Percentiles rank a stretch among this genome's conserved stretches.
phyloP scores from a whole-genome alignment of 2,888 invertebrate genomes.

The Gari tellinella region DNA sequence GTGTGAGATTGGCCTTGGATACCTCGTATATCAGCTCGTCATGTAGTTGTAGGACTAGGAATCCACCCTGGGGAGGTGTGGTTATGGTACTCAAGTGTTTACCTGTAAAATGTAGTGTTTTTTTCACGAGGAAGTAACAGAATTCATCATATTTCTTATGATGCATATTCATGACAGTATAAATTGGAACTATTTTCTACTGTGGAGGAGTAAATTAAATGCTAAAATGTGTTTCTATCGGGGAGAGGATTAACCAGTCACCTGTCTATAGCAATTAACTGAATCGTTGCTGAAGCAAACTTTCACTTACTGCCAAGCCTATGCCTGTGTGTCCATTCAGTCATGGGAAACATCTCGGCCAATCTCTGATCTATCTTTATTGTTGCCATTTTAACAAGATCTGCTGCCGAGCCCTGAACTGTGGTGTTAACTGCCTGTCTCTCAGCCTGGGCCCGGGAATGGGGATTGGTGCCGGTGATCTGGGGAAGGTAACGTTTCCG shows the following conservation, averaged over 20 bases:
- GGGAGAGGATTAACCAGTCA: slow-evolving; percentile 4
- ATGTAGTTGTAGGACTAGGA: slow-evolving; percentile 94
- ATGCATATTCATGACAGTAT: no score
- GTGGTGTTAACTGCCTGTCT: slow-evolving; percentile 98
- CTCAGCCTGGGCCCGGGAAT: slow-evolving; percentile 88
- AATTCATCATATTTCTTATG: no score
- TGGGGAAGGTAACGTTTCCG: slow-evolving; percentile 91
- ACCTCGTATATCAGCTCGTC: slow-evolving; percentile 98
- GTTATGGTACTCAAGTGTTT: no score
- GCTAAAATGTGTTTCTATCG: no score
- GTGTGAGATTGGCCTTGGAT: slow-evolving; percentile 85
- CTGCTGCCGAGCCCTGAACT: slow-evolving; percentile 98
- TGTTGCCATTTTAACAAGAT: slow-evolving; percentile 97
- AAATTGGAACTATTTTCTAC: no score
- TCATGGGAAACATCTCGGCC: slow-evolving; percentile 84
- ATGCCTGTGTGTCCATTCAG: slow-evolving; percentile 66
- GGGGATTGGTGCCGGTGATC: slow-evolving; percentile 88
- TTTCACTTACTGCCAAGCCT: slow-evolving; percentile 5
- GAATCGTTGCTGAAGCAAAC: neutral
- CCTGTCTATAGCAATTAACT: slow-evolving; percentile 15
- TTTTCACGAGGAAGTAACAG: no score
- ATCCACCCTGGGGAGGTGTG: slow-evolving; percentile 82
- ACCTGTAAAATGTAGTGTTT: no score
- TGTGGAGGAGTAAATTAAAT: no score
- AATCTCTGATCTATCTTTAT: slow-evolving; percentile 89